Base-by-base conservation (phyloP, 2,888 invertebrate genomes). In the Tridacna crocea region DNA sequence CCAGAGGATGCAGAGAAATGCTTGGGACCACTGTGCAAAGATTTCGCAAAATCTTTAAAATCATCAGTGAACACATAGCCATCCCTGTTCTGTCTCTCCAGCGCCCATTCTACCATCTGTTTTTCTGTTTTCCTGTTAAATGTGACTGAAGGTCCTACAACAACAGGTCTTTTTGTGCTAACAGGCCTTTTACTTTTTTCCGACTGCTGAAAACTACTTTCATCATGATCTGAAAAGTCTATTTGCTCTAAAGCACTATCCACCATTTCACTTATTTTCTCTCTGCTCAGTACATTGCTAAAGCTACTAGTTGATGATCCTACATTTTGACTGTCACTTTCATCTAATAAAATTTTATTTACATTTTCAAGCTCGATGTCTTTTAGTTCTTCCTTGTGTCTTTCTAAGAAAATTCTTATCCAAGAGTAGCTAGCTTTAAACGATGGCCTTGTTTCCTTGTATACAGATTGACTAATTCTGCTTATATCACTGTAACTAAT, bases 21-120 rank as follows among this genome's bases (percentile, higher is more conserved):
- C 55, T 86, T 86, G 8, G 81, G 68, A 46, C 86, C 86, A 58
- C 65, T 79, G 60, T 86, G 82, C 1, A 83, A 27, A 24, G 86
- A 83, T 72, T 83, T 86, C n/a, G 86, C 86, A 80, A 77, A 86
- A 11, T 82, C 73, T 75, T 81, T 86, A 46, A 86, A 86, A 55
- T 86, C 86, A 82, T 86, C 86, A 66, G 86, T 83, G 60, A 83
- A 86, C 26, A 85, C 83, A 82, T 83, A 86, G 17, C 82, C 86
- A 75, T 83, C 80, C 36, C 65, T 46, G 10, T 66, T 22, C 22
- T 83, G 81, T 72, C 51, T 77, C 27, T 83, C 81, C 22, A 86
- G 27, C 15, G 80, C 81, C 86, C 86, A 86, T 63, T 86, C 83
- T 19, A 83, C 86, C 13, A 86, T 51, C 17, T 65, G 61, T 65